A percentile compares a stretch with the other conserved stretches of the same genome.
Evolutionary conservation across 2,113 vertebrate species (phyloP).

Genomic region (Verasper variegatus): DNA sequence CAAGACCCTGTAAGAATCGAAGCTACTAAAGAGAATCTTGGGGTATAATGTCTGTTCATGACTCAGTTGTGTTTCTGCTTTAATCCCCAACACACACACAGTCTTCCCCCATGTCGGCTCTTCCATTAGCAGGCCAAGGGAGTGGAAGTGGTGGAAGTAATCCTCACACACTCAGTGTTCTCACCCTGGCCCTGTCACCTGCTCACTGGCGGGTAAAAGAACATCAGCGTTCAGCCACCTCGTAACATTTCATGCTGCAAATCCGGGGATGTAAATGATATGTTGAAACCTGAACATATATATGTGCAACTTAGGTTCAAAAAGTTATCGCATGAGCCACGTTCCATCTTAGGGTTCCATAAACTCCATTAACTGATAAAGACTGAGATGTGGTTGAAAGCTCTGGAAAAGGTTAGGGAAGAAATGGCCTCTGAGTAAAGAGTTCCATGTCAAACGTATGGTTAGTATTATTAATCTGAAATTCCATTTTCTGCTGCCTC

Average conservation of each 20-base stretch:
- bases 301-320: background rate
- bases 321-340: background rate
- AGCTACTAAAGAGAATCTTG: too few relatives aligned
- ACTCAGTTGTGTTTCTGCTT: background rate
- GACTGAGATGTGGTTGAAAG: too few relatives aligned
- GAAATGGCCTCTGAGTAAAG: too few relatives aligned
- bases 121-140: constrained; percentile 62
- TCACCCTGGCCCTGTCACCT: constrained; percentile 19
- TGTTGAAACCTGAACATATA: constrained; percentile 3
- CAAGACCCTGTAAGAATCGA: background rate
- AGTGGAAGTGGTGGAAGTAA: constrained; percentile 78
- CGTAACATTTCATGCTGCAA: background rate
- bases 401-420: too few relatives aligned
- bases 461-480: too few relatives aligned
- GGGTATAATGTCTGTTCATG: too few relatives aligned
- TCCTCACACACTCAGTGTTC: constrained; percentile 47
- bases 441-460: too few relatives aligned
- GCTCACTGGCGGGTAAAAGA: constrained; percentile 51
- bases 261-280: constrained; percentile 7
- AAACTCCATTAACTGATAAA: too few relatives aligned
- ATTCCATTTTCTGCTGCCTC: too few relatives aligned
- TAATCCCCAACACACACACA: background rate
- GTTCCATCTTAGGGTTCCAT: too few relatives aligned
- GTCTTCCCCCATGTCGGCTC: background rate
- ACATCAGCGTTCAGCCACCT: constrained; percentile 25